Conservation (phyloP, 2,113 vertebrate genomes). For the Typhlomys cinereus region DNA sequence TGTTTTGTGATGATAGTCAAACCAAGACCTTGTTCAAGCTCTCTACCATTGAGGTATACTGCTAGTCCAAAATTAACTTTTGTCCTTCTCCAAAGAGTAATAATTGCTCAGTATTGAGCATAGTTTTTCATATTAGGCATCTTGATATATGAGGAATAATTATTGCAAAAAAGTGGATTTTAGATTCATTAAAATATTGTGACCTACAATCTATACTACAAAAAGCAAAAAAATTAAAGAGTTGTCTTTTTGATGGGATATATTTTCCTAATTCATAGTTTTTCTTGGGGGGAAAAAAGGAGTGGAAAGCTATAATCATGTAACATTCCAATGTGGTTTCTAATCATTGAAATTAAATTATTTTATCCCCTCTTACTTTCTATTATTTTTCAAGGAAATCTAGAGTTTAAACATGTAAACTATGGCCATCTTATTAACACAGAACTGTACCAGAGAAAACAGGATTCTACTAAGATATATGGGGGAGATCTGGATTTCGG, state of each 20-base stretch:
- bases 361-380: background rate
- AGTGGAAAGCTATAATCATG: no score
- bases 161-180: background rate
- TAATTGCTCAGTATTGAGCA: background rate
- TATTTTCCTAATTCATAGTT: background rate
- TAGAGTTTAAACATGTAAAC: background rate
- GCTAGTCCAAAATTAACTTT: background rate
- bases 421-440: background rate
- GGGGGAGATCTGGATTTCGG: background rate
- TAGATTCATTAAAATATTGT: conserved; percentile 19
- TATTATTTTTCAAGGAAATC: conserved; percentile 12
- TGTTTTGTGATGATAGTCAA: background rate
- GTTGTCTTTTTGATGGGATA: no score
- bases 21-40: background rate
- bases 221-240: no score
- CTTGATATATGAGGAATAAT: background rate
- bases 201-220: no score
- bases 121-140: conserved; percentile 14
- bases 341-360: background rate
- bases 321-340: no score
- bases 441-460: background rate
- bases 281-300: background rate
- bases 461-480: conserved; percentile 20
- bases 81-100: background rate
- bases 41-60: background rate